phyloP scores from a whole-genome alignment of 2,888 invertebrate species.

The Mactromeris polynyma region DNA sequence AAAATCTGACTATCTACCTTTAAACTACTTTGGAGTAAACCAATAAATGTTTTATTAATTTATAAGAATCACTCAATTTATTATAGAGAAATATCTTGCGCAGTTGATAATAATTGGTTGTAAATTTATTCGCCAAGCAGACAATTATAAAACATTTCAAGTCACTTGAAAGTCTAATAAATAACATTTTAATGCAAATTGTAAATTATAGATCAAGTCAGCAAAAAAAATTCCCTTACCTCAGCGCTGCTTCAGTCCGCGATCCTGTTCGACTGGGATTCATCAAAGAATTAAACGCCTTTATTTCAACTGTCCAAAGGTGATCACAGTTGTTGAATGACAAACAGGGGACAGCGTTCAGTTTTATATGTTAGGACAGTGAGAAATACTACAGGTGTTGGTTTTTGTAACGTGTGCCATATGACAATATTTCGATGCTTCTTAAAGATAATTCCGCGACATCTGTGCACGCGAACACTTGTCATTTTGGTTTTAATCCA shows the following conservation, averaged over 20 bases:
- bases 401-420: not conserved
- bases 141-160: too few species aligned
- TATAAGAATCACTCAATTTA: too few species aligned
- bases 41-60: too few species aligned
- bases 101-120: too few species aligned
- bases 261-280: too few species aligned
- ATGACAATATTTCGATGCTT: slow-evolving; percentile 14
- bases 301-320: not conserved
- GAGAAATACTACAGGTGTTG: slow-evolving; percentile 18
- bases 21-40: too few species aligned
- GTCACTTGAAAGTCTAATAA: too few species aligned
- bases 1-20: too few species aligned
- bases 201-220: not conserved
- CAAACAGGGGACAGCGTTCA: not conserved
- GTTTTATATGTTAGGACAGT: slow-evolving; percentile 16
- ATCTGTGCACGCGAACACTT: slow-evolving; percentile 18
- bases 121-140: too few species aligned
- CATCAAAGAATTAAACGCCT: too few species aligned
- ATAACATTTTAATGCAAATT: not conserved
- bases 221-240: not conserved
- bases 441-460: slow-evolving; percentile 21
- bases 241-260: not conserved
- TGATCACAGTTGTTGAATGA: not conserved
- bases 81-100: too few species aligned
- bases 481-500: not conserved